These are phyloP conservation scores for Bilobella aurantiaca DNA, from an alignment of 1,140 invertebrate genomes.

Conservation along the genomic window DNA sequence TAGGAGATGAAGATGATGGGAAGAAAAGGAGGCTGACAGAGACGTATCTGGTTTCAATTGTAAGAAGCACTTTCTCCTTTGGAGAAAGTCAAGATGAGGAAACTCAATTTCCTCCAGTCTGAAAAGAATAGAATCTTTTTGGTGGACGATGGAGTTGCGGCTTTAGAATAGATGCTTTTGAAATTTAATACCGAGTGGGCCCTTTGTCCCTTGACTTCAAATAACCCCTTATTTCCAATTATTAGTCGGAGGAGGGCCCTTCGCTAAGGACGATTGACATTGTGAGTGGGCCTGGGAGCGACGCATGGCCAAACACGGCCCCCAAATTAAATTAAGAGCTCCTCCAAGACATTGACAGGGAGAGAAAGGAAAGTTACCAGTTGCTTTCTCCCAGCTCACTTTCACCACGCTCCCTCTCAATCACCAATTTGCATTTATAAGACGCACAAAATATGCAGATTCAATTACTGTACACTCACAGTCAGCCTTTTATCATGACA, in stretches of 20 bases:
- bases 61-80: neutral
- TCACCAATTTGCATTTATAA: neutral
- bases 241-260: neutral
- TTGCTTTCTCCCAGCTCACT: neutral
- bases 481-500: neutral
- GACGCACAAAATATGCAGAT: neutral
- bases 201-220: neutral
- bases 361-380: neutral
- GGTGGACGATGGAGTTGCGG: neutral
- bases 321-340: neutral
- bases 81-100: neutral
- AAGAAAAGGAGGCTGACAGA: too few relatives aligned
- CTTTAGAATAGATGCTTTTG: neutral
- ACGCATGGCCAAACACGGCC: neutral
- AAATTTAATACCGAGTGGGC: neutral
- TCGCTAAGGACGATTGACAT: too few relatives aligned
- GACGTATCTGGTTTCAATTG: neutral
- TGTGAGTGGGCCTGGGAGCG: neutral
- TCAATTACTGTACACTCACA: neutral
- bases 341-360: neutral
- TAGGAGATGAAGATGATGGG: too few relatives aligned
- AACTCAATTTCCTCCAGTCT: neutral
- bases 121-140: neutral
- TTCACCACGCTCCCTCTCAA: too few relatives aligned
- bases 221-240: neutral